These are phyloP conservation scores for Agriopis leucophaearia DNA, from an alignment of 2,888 invertebrate genomes.

Conservation along the genomic window DNA sequence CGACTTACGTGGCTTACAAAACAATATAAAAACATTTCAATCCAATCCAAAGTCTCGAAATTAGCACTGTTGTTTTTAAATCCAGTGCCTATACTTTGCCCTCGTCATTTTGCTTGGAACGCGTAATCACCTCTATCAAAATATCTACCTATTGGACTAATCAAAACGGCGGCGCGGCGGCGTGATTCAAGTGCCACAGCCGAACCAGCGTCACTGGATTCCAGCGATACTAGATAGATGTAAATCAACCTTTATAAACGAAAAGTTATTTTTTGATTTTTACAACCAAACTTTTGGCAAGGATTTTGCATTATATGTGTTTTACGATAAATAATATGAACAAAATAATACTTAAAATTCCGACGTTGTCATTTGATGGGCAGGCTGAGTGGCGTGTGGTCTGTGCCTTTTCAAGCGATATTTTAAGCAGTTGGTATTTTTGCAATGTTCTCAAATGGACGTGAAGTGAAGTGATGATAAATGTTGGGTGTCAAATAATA, in stretches of 20 bases:
- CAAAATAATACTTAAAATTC: slow-evolving; percentile 43
- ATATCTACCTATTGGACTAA: too few species aligned
- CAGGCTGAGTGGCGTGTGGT: slow-evolving; percentile 38
- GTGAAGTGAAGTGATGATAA: background rate
- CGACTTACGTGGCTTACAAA: too few species aligned
- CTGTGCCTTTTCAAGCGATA: slow-evolving; percentile 29
- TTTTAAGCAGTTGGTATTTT: slow-evolving; percentile 18
- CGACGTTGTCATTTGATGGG: slow-evolving; percentile 40
- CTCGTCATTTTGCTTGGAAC: too few species aligned
- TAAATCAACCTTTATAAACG: background rate
- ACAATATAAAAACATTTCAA: too few species aligned
- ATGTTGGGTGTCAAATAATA: background rate
- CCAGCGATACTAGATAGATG: too few species aligned
- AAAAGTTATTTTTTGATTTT: background rate
- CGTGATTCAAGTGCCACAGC: too few species aligned
- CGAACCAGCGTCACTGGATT: too few species aligned
- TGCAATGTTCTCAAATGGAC: background rate
- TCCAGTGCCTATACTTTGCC: background rate
- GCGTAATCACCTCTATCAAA: too few species aligned
- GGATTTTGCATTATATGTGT: slow-evolving; percentile 25
- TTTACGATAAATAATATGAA: slow-evolving; percentile 28
- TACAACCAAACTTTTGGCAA: slow-evolving; percentile 18
- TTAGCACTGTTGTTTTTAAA: background rate
- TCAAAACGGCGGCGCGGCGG: too few species aligned
- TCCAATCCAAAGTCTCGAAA: background rate